Evolutionary conservation across 2,888 invertebrate genomes (phyloP).

Genomic region (Tholera decimalis): DNA sequence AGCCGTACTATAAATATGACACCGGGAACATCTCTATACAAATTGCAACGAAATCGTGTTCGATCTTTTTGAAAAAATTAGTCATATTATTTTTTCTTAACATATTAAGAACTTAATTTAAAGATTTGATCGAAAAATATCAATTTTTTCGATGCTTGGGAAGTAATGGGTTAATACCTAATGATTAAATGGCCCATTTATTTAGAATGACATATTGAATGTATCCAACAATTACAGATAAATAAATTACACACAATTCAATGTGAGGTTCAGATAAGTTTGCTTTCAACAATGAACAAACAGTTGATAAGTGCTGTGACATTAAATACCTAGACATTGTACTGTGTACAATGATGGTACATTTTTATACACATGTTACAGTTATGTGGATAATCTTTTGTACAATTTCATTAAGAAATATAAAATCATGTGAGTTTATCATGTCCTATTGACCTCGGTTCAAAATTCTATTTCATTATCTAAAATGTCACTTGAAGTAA

Average conservation of each 20-base stretch:
- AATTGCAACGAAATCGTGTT: too few species aligned
- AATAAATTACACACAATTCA: constrained; percentile 53
- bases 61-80: too few species aligned
- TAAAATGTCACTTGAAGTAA: constrained; percentile 40
- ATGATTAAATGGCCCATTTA: constrained; percentile 34
- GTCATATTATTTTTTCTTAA: too few species aligned
- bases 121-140: too few species aligned
- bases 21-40: too few species aligned
- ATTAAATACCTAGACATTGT: constrained; percentile 56
- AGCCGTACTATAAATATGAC: too few species aligned
- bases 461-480: constrained; percentile 38
- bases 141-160: too few species aligned
- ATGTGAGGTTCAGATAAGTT: constrained; percentile 59
- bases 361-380: constrained; percentile 31
- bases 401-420: constrained; percentile 19
- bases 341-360: constrained; percentile 46
- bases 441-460: constrained; percentile 44
- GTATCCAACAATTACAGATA: constrained; percentile 52
- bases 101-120: too few species aligned
- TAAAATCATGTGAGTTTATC: constrained; percentile 10
- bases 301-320: constrained; percentile 55
- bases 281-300: constrained; percentile 51
- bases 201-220: constrained; percentile 32
- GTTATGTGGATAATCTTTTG: constrained; percentile 13
- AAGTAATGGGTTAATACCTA: constrained; percentile 28